These are phyloP conservation scores for Bombus confusus DNA, from an alignment of 1,140 invertebrate species.

Conservation along the genomic window DNA sequence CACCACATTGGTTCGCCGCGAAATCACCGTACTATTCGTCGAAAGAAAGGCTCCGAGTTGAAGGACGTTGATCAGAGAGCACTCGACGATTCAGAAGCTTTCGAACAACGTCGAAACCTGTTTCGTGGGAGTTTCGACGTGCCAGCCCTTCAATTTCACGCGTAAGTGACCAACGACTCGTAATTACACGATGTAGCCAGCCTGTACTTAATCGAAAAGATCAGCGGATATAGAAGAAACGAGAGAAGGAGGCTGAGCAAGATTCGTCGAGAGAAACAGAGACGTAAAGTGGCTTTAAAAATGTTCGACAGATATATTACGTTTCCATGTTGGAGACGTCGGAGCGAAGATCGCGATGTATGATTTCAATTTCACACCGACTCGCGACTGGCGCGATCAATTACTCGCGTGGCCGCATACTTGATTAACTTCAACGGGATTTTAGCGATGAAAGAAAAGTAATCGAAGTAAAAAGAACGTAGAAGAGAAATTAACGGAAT, in stretches of 20 bases:
- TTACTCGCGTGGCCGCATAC: conserved; percentile 11
- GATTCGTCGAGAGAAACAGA: not conserved
- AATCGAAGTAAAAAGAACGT: too few species aligned
- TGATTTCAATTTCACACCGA: conserved; percentile 28
- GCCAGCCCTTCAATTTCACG: not conserved
- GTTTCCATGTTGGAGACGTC: not conserved
- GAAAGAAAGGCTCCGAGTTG: too few species aligned
- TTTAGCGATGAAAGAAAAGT: not conserved
- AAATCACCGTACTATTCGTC: too few species aligned
- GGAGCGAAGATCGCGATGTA: not conserved
- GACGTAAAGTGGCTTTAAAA: not conserved
- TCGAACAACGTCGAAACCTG: not conserved
- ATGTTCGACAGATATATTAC: not conserved
- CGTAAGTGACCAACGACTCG: not conserved
- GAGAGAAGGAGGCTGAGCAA: not conserved
- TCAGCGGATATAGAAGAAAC: not conserved
- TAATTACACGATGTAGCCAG: not conserved
- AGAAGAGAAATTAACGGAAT: not conserved
- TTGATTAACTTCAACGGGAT: not conserved
- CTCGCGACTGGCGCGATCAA: conserved; percentile 9
- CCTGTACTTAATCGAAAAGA: not conserved
- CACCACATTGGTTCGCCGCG: not conserved
- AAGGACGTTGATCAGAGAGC: not conserved
- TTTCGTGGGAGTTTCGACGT: not conserved
- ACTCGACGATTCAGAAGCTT: not conserved